Base-by-base conservation (phyloP, 2,113 vertebrate genomes). In the Phasianus colchicus region DNA sequence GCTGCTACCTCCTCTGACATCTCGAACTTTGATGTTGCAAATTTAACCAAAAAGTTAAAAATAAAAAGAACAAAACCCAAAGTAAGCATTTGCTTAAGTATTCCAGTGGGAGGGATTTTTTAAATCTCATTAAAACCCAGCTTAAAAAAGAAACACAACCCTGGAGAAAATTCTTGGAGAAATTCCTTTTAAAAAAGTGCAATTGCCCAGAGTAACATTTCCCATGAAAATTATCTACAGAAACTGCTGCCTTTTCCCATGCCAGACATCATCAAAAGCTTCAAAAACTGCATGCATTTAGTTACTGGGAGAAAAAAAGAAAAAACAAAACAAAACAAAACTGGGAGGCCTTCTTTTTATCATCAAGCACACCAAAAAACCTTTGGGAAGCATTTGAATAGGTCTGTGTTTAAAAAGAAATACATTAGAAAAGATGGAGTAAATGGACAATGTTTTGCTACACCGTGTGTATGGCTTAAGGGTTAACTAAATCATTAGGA, bases 131-230 rank as follows among this genome's bases (percentile, higher is more conserved):
- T 91, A 88, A 92, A 36, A 88, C 29, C 73, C 42, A 90, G 14
- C 32, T 86, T 73, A 87, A 34, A 25, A 93, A 89, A 83, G 42
- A 89, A 89, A 96, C n/a, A 90, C 60, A 87, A 82, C n/a, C 74
- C 86, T 87, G 64, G 86, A 92, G 84, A 67, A 93, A 83, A 80
- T 86, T 80, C 47, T 83, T 66, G 38, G 6, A 77, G 24, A 93
- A 92, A 88, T 60, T 73, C 16, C 36, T 77, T 88, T 86, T 72
- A 85, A 5, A 85, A 5, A 94, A 83, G 50, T 52, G 82, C 20
- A 89, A 58, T 67, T 71, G 12, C 67, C 30, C 67, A 91, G 32
- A 91, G 72, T 83, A 89, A 87, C 29, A 60, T 52, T 87, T 76
- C 71, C 75, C 72, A 55, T 55, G 22, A 74, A 95, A 91, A 80